These are phyloP conservation scores for Crambe crambe DNA, from an alignment of 37 sponge, comb jelly and placozoan species.

Conservation along the genomic window DNA sequence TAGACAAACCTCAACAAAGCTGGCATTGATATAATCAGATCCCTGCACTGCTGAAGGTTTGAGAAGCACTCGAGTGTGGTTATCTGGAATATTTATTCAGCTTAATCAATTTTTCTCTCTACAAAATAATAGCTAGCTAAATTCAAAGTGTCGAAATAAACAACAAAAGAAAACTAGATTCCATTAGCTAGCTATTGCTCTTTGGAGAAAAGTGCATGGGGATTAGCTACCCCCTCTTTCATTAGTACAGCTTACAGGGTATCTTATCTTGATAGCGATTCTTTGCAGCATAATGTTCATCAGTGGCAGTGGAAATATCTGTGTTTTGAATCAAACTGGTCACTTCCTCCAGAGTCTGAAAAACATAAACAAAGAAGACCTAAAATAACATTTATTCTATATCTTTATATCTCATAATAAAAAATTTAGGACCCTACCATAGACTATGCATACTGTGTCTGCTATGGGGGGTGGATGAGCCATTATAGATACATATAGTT, in stretches of 20 bases:
- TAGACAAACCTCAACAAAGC: slow-evolving; percentile 36
- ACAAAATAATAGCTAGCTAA: background rate
- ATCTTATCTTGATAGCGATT: slow-evolving; percentile 51
- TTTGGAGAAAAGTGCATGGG: too few species aligned
- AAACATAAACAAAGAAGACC: background rate
- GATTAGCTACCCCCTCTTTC: too few species aligned
- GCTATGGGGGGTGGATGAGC: too few species aligned
- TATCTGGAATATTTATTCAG: slow-evolving; percentile 3
- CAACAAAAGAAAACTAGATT: too few species aligned
- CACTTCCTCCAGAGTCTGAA: slow-evolving; percentile 33
- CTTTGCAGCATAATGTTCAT: slow-evolving; percentile 27
- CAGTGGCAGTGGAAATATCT: background rate
- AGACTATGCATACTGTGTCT: too few species aligned
- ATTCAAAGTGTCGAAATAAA: too few species aligned
- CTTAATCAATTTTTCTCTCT: background rate
- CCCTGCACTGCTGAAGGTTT: slow-evolving; percentile 26
- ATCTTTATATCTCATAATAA: background rate
- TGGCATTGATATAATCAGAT: slow-evolving; percentile 66
- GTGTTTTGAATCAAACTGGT: background rate
- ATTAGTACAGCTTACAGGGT: slow-evolving; percentile 33
- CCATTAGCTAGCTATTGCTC: too few species aligned
- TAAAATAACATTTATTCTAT: background rate
- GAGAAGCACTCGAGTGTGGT: slow-evolving; percentile 18
- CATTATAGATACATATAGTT: too few species aligned
- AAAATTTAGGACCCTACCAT: background rate